Base-by-base conservation (phyloP, 2,888 invertebrate species). In the Odontothrips loti region DNA sequence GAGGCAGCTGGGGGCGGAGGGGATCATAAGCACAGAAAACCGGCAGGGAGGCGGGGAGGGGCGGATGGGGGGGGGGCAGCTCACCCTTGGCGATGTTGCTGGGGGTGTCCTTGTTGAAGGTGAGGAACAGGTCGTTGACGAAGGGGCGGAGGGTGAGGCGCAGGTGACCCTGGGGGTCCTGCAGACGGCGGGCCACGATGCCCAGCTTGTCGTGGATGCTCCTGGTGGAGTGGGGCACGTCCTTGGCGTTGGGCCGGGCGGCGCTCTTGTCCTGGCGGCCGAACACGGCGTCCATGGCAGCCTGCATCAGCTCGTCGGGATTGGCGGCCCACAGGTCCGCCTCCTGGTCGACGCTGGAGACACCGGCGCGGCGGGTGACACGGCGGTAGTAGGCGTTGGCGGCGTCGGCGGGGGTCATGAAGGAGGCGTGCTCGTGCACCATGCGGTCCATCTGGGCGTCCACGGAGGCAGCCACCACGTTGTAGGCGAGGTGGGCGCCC, bases 261-360 rank as follows among this genome's bases (percentile, higher is more conserved):
- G 20, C 20, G 23, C 79, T 15, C 3, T 48, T 29, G 58, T 83
- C 81, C 6, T 81, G 81, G 9, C 78, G 80, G 9, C 81, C 79
- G n/a, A 63, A 80, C 27, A 83, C 51, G 17, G 82, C 34, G 29
- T 82, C 82, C 63, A 68, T 20, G n/a, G 82, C 48, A 6, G 79
- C 75, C 10, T 47, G 51, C 43, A 81, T n/a, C 47, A 83, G 81
- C 1, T 58, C 80, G 8, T 82, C 82, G 15, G 81, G 63, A 68
- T 82, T 82, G 12, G 83, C 80, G 11, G 82, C 29, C 81, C 81
- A 82, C 1, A 83, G 47, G 29, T 83, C 83, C n/a, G 51, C 81
- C 68, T 75, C 68, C 68, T 75, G 43, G 20, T 63, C 47, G n/a
- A 82, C 29, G 17, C 29, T 34, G n/a, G 81, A 79, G 47, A 82